phyloP scores from a whole-genome alignment of 1,140 invertebrate genomes.

The Drosophila lowei region DNA sequence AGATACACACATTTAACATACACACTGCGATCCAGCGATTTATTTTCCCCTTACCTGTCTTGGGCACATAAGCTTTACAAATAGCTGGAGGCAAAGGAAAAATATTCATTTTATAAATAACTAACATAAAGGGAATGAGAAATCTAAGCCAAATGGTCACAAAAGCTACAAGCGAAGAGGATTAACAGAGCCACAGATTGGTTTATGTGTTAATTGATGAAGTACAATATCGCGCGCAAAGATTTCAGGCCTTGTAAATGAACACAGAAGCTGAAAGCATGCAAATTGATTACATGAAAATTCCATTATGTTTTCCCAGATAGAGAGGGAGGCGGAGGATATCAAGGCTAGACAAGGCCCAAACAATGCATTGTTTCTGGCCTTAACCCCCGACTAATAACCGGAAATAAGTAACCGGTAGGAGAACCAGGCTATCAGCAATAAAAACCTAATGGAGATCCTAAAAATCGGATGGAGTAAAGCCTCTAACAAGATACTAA shows the following conservation, averaged over 20 bases:
- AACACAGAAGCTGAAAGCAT: conserved; percentile 30
- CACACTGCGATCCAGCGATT: conserved; percentile 5
- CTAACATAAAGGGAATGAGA: conserved; percentile 12
- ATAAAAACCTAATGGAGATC: conserved; percentile 54
- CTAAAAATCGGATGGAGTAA: too few relatives aligned
- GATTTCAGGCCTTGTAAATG: background rate
- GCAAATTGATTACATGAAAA: conserved; percentile 64
- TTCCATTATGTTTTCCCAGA: conserved; percentile 55
- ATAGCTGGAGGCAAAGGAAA: conserved; percentile 16
- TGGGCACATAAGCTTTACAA: conserved; percentile 34
- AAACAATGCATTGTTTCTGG: conserved; percentile 46
- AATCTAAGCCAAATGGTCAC: background rate
- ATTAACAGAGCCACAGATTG: background rate
- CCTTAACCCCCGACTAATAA: background rate
- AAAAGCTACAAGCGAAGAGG: too few relatives aligned
- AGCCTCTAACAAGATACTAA: too few relatives aligned
- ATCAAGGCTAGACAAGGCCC: conserved; percentile 56
- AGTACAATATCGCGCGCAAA: conserved; percentile 6
- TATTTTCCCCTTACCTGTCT: conserved; percentile 6
- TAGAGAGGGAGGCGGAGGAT: conserved; percentile 17
- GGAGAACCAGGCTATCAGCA: conserved; percentile 9
- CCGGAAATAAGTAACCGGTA: background rate
- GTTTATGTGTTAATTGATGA: conserved; percentile 67
- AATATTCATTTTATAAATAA: conserved; percentile 18
- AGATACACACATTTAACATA: background rate